These are phyloP conservation scores for Mesocentrotus franciscanus DNA, from an alignment of 53 echinoderm and acorn worm species.

Conservation along the genomic window DNA sequence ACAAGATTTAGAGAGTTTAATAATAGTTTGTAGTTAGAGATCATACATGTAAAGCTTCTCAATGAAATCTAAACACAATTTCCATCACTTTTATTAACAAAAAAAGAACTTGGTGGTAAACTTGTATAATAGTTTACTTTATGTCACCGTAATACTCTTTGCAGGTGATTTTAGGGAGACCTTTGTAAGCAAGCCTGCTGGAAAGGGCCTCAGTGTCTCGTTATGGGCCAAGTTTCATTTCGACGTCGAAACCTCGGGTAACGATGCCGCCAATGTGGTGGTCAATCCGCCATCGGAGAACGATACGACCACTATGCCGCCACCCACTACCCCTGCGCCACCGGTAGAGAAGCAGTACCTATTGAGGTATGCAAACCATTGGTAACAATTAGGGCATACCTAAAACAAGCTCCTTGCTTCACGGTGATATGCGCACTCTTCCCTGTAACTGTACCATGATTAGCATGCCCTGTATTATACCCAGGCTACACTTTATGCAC, in stretches of 20 bases:
- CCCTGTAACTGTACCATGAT: too few relatives aligned
- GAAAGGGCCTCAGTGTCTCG: constrained; percentile 75
- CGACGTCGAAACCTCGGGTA: not conserved
- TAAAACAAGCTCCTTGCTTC: too few relatives aligned
- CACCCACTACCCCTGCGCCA: constrained; percentile 2
- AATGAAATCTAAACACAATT: too few relatives aligned
- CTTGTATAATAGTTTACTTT: not conserved
- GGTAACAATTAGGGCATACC: not conserved
- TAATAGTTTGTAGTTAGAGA: too few relatives aligned
- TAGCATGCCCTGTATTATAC: too few relatives aligned
- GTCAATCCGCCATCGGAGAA: constrained; percentile 15
- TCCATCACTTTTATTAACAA: too few relatives aligned
- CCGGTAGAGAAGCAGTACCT: constrained; percentile 63
- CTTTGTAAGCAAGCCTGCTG: constrained; percentile 73
- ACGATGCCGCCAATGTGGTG: not conserved
- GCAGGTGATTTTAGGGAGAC: constrained; percentile 77
- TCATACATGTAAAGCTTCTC: too few relatives aligned
- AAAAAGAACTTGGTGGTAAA: not conserved
- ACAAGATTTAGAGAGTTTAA: too few relatives aligned
- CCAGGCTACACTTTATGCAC: too few relatives aligned
- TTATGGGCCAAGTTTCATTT: constrained; percentile 78
- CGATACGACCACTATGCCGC: not conserved
- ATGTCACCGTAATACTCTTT: not conserved
- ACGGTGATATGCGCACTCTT: too few relatives aligned
- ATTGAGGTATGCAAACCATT: constrained; percentile 36